Evolutionary conservation across 2,797 vertebrate genomes (phyloP).

Genomic region (Sebastes matsubarae): DNA sequence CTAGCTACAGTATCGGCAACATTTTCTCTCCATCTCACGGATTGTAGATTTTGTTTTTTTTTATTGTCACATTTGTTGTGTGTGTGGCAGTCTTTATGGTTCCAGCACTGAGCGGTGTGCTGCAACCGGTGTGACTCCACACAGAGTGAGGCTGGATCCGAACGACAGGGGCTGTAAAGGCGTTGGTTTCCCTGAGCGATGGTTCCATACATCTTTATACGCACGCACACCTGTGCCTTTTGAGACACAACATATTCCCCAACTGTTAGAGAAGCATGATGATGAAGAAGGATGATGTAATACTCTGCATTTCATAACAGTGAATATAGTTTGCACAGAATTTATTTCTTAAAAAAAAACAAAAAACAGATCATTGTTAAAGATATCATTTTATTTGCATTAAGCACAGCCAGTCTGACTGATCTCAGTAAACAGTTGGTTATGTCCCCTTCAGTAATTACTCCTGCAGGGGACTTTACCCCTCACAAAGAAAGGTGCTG

Average conservation of each 20-base stretch:
- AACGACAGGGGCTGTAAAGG: constrained; percentile 80
- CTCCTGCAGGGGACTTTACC: too few species aligned
- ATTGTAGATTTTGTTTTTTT: too few species aligned
- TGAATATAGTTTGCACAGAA: neutral
- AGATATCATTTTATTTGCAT: neutral
- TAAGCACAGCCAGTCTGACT: neutral
- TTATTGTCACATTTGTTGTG: neutral
- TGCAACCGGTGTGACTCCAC: constrained; percentile 57
- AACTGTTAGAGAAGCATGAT: neutral
- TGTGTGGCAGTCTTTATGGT: constrained; percentile 54
- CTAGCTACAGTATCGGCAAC: too few species aligned
- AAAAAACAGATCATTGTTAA: neutral
- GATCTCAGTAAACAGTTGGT: neutral
- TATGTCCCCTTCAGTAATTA: neutral
- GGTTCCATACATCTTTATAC: constrained; percentile 71
- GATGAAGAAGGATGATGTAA: neutral
- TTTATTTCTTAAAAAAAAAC: too few species aligned
- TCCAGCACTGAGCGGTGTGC: constrained; percentile 75
- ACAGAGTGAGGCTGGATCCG: constrained; percentile 78
- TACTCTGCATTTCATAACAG: neutral
- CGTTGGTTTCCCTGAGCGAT: constrained; percentile 79
- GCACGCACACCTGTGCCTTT: neutral
- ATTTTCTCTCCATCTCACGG: too few species aligned
- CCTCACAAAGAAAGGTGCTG: too few species aligned
- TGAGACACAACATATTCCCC: neutral